phyloP scores from a whole-genome alignment of 2,113 vertebrate genomes.

The Cynoglossus semilaevis region DNA sequence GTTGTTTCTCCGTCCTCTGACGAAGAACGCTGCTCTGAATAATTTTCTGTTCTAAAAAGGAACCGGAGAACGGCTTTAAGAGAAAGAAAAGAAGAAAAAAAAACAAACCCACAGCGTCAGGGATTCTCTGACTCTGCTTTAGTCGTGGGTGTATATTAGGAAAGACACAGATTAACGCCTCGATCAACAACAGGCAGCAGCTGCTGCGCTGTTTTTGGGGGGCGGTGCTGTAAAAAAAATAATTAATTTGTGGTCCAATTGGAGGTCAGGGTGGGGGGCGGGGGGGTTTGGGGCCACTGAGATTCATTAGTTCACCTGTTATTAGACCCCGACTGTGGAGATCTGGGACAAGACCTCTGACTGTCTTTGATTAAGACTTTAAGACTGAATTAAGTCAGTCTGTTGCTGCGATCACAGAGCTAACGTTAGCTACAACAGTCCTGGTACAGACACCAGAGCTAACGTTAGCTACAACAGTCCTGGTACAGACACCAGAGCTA shows the following conservation, averaged over 20 bases:
- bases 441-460: too few relatives aligned
- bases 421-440: too few relatives aligned
- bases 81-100: conserved; percentile 12
- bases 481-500: too few relatives aligned
- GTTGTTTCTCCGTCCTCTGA: conserved; percentile 4
- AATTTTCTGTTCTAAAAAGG: conserved; percentile 15
- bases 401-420: too few relatives aligned
- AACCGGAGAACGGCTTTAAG: conserved; percentile 20
- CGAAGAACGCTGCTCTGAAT: conserved; percentile 8
- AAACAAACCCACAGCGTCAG: conserved; percentile 16
- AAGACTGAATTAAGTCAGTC: conserved; percentile 12
- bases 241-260: conserved; percentile 56
- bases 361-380: conserved; percentile 27
- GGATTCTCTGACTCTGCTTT: conserved; percentile 43
- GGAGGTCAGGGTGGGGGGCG: conserved; percentile 55
- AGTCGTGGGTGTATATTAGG: conserved; percentile 42
- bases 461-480: too few relatives aligned
- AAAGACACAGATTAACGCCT: conserved; percentile 47
- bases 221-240: conserved; percentile 17
- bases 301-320: conserved; percentile 69
- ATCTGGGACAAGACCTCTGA: conserved; percentile 47
- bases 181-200: conserved; percentile 43
- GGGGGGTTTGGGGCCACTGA: conserved; percentile 43
- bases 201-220: conserved; percentile 34
- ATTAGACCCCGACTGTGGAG: conserved; percentile 58